Evolutionary conservation across 1,140 invertebrate genomes (phyloP), one percentile per base, ranked within the genome.

Genomic region (Cherax quadricarinatus): DNA sequence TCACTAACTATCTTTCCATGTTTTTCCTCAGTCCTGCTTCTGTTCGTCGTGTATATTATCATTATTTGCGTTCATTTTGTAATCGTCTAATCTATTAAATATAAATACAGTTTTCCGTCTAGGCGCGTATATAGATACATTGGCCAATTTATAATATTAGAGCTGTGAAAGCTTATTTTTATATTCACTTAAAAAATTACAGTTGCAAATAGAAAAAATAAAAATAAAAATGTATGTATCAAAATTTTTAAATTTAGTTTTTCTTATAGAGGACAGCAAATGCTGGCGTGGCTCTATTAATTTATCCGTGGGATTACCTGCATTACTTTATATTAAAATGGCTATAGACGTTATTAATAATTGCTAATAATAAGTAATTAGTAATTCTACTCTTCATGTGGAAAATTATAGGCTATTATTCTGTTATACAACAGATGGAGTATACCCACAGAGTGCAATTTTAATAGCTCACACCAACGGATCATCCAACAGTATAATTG

Each of bases 391-490:
- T 66, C 86, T 88, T 88, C 86, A 88, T 73, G 86, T 88, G 86
- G 86, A 88, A 78, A 88, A 88, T 88, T 88, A 88, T 88, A 79
- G 49, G 86, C 48, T 88, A 88, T 88, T 88, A 88, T 88, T 88
- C 86, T 41, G 86, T 79, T 88, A 86, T 78, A 73, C 73, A 79
- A 78, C 86, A 88, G 70, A 88, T 78, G 86, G 86, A 78, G 73
- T 79, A 79, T 78, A 78, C 51, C 75, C 86, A 53, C 84, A 48
- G 62, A 75, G 48, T 53, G 48, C 49, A 75, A 73, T 86, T 86
- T 86, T 86, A 86, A 86, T 51, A 86, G 84, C 62, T 75, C 62
- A 73, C 70, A 70, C 70, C 66, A n/a, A 12, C 48, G 30, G 84
- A 86, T 86, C 62, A 86, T 75, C 83, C 84, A 86, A 14, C 48